Conservation (phyloP, 2,113 vertebrate species). For the Eupsittula cactorum region DNA sequence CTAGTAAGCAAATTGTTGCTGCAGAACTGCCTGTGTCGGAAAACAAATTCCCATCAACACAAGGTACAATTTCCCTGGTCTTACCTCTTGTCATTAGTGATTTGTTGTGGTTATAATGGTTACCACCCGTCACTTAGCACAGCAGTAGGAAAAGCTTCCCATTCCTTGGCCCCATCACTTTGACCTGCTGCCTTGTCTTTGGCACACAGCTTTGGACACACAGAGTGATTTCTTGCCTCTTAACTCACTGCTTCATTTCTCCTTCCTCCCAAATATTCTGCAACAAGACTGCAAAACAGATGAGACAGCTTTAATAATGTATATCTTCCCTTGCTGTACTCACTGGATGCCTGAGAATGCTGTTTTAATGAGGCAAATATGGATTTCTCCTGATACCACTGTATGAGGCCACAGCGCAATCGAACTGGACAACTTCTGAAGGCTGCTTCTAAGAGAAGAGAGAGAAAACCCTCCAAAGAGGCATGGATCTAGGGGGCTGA, state of each 20-base stretch:
- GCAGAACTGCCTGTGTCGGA: neutral
- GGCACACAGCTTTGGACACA: too few species aligned
- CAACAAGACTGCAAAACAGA: neutral
- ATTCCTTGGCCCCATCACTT: too few species aligned
- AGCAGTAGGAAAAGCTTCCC: too few species aligned
- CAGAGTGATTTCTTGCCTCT: neutral
- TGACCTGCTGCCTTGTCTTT: too few species aligned
- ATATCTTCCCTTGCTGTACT: neutral
- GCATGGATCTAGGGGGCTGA: neutral
- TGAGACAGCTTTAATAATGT: conserved; percentile 21
- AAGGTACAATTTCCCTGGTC: neutral
- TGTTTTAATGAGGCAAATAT: conserved; percentile 35
- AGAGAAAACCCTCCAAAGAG: neutral
- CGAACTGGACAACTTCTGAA: neutral
- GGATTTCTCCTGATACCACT: neutral
- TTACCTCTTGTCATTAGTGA: neutral
- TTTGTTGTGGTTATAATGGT: too few species aligned
- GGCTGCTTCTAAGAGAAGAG: neutral
- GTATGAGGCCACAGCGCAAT: neutral
- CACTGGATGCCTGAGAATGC: neutral
- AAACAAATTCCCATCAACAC: neutral
- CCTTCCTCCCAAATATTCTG: neutral
- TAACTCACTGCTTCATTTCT: neutral
- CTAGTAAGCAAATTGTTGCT: neutral
- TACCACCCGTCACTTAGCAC: too few species aligned